Evolutionary conservation across 2,797 vertebrate species (phyloP), one percentile per base, ranked within the genome.

Genomic region (Sebastes vulpes): DNA sequence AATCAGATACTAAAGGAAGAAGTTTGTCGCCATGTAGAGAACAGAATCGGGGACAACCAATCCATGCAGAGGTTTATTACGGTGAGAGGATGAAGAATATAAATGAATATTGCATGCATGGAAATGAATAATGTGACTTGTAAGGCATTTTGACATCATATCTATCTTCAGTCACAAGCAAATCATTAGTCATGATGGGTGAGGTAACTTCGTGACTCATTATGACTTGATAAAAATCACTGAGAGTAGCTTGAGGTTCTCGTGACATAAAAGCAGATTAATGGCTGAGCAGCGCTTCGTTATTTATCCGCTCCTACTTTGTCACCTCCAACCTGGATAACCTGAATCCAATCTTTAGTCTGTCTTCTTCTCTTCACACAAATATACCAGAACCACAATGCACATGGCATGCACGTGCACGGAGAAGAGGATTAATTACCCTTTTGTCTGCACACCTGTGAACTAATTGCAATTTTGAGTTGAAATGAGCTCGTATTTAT

Each of bases 371-470:
- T 35, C 31, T 50, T 32, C 29, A 53, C 54, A 18, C 32, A 50
- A 35, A 61, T 50, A 16, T 42, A 52, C 32, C 29, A 60, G 20
- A 70, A 35, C 11, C 14, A 50, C 32, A 52, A 11, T 60, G 35
- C 61, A 56, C 32, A 65, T 12, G 6, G 26, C 3, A 0, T 32
- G 31, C 31, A 32, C 9, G 38, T 12, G 38, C 60, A 31, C 9
- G 66, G 12, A 28, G 53, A 8, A 18, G 23, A 56, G 18, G 56
- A 61, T 73, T 73, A 76, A 73, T 72, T 18, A 31, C 23, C 6
- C 20, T 18, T 66, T 77, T 63, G 18, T 85, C 57, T 67, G 28
- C 35, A 61, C 71, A 75, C 56, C 63, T 77, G 63, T 73, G 65
- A 63, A 29, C 12, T 26, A 31, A 72, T 78, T 42, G 7, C 21